Evolutionary conservation across 2,113 vertebrate genomes (phyloP), one percentile per base, ranked within the genome.

Genomic region (Mustela nigripes): DNA sequence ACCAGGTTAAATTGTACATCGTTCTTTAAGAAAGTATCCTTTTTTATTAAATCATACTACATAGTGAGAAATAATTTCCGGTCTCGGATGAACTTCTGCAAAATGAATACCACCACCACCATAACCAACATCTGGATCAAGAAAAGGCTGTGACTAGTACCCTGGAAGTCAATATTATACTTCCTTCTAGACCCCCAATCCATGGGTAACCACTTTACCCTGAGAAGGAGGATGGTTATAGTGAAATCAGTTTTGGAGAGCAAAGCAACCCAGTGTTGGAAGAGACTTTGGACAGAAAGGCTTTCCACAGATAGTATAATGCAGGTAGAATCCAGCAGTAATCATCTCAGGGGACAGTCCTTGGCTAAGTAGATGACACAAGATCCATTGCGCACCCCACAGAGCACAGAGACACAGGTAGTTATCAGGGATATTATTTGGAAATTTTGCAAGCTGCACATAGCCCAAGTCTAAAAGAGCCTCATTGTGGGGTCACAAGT

Each of bases 91-190:
- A 74, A 19, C 4, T 94, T 81, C 7, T 26, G 11, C 10, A 62
- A 89, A 67, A 82, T 78, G 48, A 36, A 65, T 76, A 58, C 11
- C 36, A 56, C 5, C 5, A 24, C 4, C 1, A 95, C 48, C 1
- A 80, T 39, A 73, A 48, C 6, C 45, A 71, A 69, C 11, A 36
- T 11, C 1, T 7, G 65, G 19, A 56, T 31, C 4, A 71, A 85
- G 11, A 33, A 60, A 87, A 48, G 1, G 3, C 22, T 5, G 22
- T 82, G 39, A 24, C 28, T 6, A 71, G 45, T 18, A 39, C 12
- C 0, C 22, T 42, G 9, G 69, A 60, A 10, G 5, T 1, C 24
- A 1, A 7, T 5, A n/a, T 11, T 3, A 10, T n/a, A 5, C 14
- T 82, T 39, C 1, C 11, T 19, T 56, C 4, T 12, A 56, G 8